A percentile compares a stretch with the other conserved stretches of the same genome.
Conservation (phyloP, 2,797 vertebrate genomes). For the Aplochiton taeniatus region DNA sequence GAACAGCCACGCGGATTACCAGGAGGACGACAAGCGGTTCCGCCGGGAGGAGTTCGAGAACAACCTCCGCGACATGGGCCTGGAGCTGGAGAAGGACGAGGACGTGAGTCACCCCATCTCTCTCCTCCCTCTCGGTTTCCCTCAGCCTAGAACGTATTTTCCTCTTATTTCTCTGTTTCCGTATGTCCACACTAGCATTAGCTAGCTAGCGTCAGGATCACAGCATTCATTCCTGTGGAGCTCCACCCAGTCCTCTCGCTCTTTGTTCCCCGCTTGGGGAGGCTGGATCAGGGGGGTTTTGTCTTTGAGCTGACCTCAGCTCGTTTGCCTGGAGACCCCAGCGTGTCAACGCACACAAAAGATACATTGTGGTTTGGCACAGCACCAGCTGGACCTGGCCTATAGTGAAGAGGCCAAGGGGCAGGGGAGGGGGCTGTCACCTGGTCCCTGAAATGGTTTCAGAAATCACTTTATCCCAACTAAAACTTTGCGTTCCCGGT, state of each 20-base stretch:
- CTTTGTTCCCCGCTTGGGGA: constrained; percentile 16
- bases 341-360: constrained; percentile 34
- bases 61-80: constrained; percentile 88
- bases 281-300: constrained; percentile 19
- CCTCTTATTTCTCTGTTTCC: neutral
- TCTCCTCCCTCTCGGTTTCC: neutral
- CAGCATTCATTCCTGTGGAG: neutral
- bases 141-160: neutral
- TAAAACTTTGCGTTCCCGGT: too few species aligned
- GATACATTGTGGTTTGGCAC: constrained; percentile 24
- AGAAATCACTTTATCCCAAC: neutral
- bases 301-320: constrained; percentile 34
- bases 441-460: neutral
- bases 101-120: constrained; percentile 75
- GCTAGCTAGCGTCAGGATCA: constrained; percentile 1
- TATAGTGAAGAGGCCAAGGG: constrained; percentile 2
- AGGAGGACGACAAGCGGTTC: constrained; percentile 86
- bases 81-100: constrained; percentile 92
- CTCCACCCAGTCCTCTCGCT: constrained; percentile 6
- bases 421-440: neutral
- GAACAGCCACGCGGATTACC: constrained; percentile 69
- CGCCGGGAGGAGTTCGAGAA: constrained; percentile 89
- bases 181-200: neutral
- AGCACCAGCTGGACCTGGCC: constrained; percentile 4
- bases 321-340: constrained; percentile 16